These are phyloP conservation scores for pig (Sus scrofa) DNA, from an alignment of 2,113 vertebrate genomes.

Conservation along the genomic window DNA sequence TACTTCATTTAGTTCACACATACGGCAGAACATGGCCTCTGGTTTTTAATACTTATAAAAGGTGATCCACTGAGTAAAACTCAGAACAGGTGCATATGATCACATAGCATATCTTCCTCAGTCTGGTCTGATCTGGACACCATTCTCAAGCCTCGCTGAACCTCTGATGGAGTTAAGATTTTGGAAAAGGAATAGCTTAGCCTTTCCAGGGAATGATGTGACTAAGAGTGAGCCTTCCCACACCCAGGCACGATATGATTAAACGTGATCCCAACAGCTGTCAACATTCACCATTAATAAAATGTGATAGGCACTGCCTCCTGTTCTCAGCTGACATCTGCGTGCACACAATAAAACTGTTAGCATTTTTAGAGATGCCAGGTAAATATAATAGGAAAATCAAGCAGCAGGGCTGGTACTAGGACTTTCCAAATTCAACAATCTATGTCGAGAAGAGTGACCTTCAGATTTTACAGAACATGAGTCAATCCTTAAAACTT, in stretches of 20 bases:
- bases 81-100: not conserved
- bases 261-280: not conserved
- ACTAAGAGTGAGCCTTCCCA: not conserved
- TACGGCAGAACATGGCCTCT: not conserved
- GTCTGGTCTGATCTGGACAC: not conserved
- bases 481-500: slow-evolving; percentile 24
- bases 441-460: slow-evolving; percentile 31
- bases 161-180: slow-evolving; percentile 4
- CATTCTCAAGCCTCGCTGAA: not conserved
- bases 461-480: slow-evolving; percentile 12
- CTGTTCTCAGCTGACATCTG: not conserved
- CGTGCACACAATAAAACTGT: not conserved
- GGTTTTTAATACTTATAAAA: not conserved
- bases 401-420: not conserved
- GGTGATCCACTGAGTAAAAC: not conserved
- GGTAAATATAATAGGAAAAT: not conserved
- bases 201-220: not conserved
- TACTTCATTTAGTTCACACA: not conserved
- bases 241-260: not conserved
- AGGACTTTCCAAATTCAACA: not conserved
- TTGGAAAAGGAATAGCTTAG: not conserved
- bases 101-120: not conserved
- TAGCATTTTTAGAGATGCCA: not conserved
- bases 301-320: not conserved
- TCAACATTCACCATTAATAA: not conserved